A percentile compares a stretch with the other conserved stretches of the same genome.
Evolutionary conservation across 2,113 vertebrate genomes (phyloP).

Genomic region (Toxostoma redivivum): DNA sequence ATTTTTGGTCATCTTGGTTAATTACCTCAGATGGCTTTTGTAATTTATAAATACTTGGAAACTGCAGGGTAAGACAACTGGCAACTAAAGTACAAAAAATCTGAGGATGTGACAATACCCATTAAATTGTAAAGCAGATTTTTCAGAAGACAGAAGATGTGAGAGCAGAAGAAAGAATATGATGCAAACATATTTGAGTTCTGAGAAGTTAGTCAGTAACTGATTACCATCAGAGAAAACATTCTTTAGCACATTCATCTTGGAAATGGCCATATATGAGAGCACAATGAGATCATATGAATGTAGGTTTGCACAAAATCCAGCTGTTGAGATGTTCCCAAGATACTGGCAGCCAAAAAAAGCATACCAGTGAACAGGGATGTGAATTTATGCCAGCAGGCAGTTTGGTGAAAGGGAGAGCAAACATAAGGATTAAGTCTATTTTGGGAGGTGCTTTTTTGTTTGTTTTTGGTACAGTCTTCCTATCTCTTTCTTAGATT

Average conservation of each 20-base stretch:
- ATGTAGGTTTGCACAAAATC: slow-evolving; percentile 27
- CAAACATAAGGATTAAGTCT: slow-evolving; percentile 1
- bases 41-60: not conserved
- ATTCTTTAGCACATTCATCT: slow-evolving; percentile 1
- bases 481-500: not conserved
- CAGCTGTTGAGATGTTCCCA: slow-evolving; percentile 50
- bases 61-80: not conserved
- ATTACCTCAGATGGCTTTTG: not conserved
- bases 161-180: not conserved
- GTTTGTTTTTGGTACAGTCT: not conserved
- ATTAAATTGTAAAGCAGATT: not conserved
- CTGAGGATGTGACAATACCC: not conserved
- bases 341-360: slow-evolving; percentile 21
- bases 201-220: not conserved
- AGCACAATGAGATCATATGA: slow-evolving; percentile 33
- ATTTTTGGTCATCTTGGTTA: not conserved
- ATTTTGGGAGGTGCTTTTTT: not conserved
- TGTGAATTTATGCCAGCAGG: slow-evolving; percentile 14
- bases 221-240: not conserved
- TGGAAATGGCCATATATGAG: slow-evolving; percentile 32
- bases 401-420: not conserved
- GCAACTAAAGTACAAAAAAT: not conserved
- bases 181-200: not conserved
- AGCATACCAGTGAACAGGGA: slow-evolving; percentile 3
- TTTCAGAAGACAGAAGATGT: not conserved